Evolutionary conservation across 1,140 invertebrate genomes (phyloP), one percentile per base, ranked within the genome.

Genomic region (Antheraea pernyi): DNA sequence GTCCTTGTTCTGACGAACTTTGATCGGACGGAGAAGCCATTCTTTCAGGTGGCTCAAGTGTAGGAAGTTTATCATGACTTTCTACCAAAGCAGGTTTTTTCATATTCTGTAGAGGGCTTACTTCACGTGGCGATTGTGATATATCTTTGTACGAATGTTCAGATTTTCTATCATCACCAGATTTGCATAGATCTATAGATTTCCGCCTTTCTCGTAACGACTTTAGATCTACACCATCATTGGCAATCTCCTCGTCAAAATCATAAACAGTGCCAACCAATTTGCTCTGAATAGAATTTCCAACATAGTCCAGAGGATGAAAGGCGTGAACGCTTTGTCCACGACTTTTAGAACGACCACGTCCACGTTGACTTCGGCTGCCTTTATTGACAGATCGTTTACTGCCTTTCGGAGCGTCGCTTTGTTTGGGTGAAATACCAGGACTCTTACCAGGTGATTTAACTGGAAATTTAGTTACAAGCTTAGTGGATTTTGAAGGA

Each of bases 221-320:
- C 79, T 96, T 94, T 3, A 98, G 83, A 90, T 97, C 96, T 70
- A 96, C 96, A 67, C 97, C 95, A 37, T 96, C 95, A 69, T 95
- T 96, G 9, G 95, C 95, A 9, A 96, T 95, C 75, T 98, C 97
- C 75, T 98, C 97, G 73, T 97, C 96, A 69, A 96, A 97, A 83
- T 97, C 96, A 76, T 97, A 98, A 0, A 98, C 97, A 0, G 97
- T 98, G 3, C 97, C 97, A 5, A 95, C 95, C 30, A 98, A 92
- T 86, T 97, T 97, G 79, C 95, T 96, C 67, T 95, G 95, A 59
- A 96, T 96, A 92, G 76, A 93, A 68, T 80, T 92, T 19, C 75
- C 88, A 65, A 79, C 83, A 60, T 83, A 93, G 79, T 88, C 92
- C 80, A 73, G 82, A 83, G 81, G 60, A 36, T 76, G 65, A 67